These are phyloP conservation scores for Pachymerium ferrugineum DNA, from an alignment of 2,888 invertebrate species.

Conservation along the genomic window DNA sequence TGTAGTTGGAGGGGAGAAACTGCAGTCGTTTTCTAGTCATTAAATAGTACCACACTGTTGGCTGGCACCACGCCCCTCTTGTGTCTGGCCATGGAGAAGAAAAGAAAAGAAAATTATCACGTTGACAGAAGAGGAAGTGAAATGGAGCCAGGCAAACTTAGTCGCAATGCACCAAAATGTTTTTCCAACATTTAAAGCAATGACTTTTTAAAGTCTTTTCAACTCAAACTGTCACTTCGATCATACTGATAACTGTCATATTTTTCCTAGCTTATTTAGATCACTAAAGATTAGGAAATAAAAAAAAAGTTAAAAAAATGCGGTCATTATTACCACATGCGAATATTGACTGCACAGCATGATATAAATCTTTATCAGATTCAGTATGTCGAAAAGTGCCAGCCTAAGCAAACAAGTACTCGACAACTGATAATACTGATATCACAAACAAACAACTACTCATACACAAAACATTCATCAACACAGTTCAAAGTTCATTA, in stretches of 20 bases:
- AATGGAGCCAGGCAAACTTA: constrained; percentile 1
- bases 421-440: constrained; percentile 6
- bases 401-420: not conserved
- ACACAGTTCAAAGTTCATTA: not conserved
- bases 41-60: constrained; percentile 23
- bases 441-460: too few species aligned
- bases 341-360: too few species aligned
- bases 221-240: too few species aligned
- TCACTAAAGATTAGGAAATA: too few species aligned
- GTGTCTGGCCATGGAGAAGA: constrained; percentile 3
- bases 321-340: too few species aligned
- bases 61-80: constrained; percentile 24
- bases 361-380: constrained; percentile 19
- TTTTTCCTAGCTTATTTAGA: too few species aligned
- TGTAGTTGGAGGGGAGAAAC: constrained; percentile 14
- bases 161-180: not conserved
- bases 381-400: not conserved
- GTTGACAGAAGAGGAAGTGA: constrained; percentile 22
- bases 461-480: constrained; percentile 8
- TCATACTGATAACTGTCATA: too few species aligned
- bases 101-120: constrained; percentile 18
- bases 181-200: not conserved
- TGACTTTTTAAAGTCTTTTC: too few species aligned
- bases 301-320: too few species aligned
- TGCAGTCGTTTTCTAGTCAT: constrained; percentile 25